Evolutionary conservation across 1,140 invertebrate genomes (phyloP), one percentile per base, ranked within the genome.

Genomic region (Drosophila sp.): DNA sequence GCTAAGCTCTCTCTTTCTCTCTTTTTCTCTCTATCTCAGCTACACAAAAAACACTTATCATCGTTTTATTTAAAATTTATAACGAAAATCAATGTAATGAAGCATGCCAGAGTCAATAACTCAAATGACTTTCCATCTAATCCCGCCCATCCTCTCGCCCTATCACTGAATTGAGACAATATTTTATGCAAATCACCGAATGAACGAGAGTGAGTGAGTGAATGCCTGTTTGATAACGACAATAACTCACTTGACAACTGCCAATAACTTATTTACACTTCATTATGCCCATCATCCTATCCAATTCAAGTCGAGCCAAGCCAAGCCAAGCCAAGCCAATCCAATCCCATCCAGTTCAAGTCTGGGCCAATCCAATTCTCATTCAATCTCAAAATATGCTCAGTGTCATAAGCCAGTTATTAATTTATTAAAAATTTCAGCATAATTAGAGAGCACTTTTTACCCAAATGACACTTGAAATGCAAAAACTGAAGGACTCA

Each of bases 191-290:
- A 89, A 87, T 87, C 84, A 87, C 83, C 40, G 50, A 54, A 38
- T 38, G 32, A 50, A 47, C 7, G 44, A 50, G 35, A 38, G 35
- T 27, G 44, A 50, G 23, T 50, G 66, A 47, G 50, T 66, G 61
- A 72, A 69, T 79, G 64, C 35, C 67, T 50, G 44, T n/a, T 50
- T 50, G 70, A 86, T 86, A 86, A 72, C 82, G 79, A 86, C 83
- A 79, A 87, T 87, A 87, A 89, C 85, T 89, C 80, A 87, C 84
- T 89, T 87, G 84, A 87, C 80, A 87, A 80, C 80, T 89, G 84
- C 81, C 84, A 87, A 87, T 87, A 87, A 87, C 84, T 89, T 90
- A 89, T 89, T 89, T 89, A 89, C 84, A 89, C 84, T 90, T 89
- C 85, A 89, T 89, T 89, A 89, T 89, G 66, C 71, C 25, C 74